Evolutionary conservation across 2,797 vertebrate species (phyloP), one percentile per base, ranked within the genome.

Genomic region (Gambusia yucatana): DNA sequence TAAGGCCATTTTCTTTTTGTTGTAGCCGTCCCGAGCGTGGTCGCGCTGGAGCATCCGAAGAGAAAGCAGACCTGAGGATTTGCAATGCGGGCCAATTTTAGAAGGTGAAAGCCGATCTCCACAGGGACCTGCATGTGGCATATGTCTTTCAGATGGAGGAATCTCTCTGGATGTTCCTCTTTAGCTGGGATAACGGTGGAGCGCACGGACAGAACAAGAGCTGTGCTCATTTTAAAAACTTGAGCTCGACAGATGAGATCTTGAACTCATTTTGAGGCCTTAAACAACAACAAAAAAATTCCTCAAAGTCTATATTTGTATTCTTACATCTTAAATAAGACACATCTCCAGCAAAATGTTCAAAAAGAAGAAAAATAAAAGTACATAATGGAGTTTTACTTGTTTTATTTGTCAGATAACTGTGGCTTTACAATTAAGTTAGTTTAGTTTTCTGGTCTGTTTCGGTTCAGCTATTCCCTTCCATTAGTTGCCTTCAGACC

Each of bases 71-170:
- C 63, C 70, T 59, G 81, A 88, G 84, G 85, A 87, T 86, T 88
- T 92, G 85, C 82, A 87, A 83, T 47, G 16, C 85, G 76, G 89
- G 87, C 86, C 92, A 92, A 91, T 95, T 91, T 92, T 87, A 91
- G 78, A 84, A 90, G 88, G 89, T 93, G 91, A 92, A 87, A 86
- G 86, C 86, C 70, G 84, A 90, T 86, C 86, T 92, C 93, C 92
- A 87, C 55, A 46, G 94, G 93, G 89, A 92, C 84, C 88, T 88
- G 83, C 17, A 20, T 83, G 46, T 92, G 91, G 88, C 92, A 90
- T 84, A 82, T 92, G 90, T 93, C 93, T 90, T 76, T 91, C 89
- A 87, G 85, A 89, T 65, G 43, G 82, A 80, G 43, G 81, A 77
- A 85, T 91, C 88, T 84, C 82, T 78, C 41, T 41, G 82, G 85